These are phyloP conservation scores for Acronicta leporina DNA, from an alignment of 2,888 invertebrate genomes.

Conservation along the genomic window DNA sequence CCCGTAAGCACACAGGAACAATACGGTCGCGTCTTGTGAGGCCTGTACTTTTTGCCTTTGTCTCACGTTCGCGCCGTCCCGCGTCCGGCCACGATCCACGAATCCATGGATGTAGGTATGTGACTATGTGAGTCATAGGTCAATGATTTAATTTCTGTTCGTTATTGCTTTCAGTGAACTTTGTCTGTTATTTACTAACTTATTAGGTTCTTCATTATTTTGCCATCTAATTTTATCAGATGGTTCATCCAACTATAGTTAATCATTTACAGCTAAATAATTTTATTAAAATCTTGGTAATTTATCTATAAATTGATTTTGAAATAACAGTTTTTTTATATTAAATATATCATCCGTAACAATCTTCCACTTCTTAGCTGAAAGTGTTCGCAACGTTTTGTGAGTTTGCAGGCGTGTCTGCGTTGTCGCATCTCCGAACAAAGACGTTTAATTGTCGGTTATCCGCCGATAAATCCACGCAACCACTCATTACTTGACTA, in stretches of 20 bases:
- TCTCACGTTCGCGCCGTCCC: slow-evolving; percentile 62
- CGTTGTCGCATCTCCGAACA: slow-evolving; percentile 71
- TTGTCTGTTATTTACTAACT: neutral
- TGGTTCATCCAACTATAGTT: too few relatives aligned
- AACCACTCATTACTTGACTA: slow-evolving; percentile 85
- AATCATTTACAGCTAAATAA: too few relatives aligned
- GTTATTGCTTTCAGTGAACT: slow-evolving; percentile 7
- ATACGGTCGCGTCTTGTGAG: slow-evolving; percentile 73
- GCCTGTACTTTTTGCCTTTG: slow-evolving; percentile 77
- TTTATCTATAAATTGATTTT: neutral
- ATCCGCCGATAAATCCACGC: slow-evolving; percentile 81
- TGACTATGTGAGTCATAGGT: slow-evolving; percentile 53
- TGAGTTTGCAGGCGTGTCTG: slow-evolving; percentile 66
- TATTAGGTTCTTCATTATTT: too few relatives aligned
- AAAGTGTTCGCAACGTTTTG: slow-evolving; percentile 61
- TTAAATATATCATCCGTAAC: slow-evolving; percentile 18
- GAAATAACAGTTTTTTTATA: too few relatives aligned
- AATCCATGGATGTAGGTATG: slow-evolving; percentile 61
- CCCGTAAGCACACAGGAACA: slow-evolving; percentile 68
- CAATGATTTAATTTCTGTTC: slow-evolving; percentile 50
- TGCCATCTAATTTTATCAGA: too few relatives aligned
- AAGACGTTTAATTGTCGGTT: slow-evolving; percentile 87
- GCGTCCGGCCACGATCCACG: slow-evolving; percentile 62
- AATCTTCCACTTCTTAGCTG: slow-evolving; percentile 48
- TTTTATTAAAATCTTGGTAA: too few relatives aligned